These are phyloP conservation scores for Neomorphus geoffroyi DNA, from an alignment of 2,797 vertebrate species.

Conservation along the genomic window DNA sequence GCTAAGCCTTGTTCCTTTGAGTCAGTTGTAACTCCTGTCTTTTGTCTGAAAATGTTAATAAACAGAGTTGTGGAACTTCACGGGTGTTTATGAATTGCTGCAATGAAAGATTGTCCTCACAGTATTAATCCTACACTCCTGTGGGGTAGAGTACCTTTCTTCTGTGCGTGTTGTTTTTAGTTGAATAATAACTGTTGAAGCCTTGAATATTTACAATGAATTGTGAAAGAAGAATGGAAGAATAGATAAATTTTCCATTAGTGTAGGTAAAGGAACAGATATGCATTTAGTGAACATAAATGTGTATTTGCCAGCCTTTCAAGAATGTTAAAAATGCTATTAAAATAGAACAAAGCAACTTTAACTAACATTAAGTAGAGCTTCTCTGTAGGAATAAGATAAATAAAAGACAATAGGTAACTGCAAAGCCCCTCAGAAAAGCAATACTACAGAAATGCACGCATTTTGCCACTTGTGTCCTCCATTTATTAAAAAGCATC, in stretches of 20 bases:
- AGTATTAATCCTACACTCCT: not conserved
- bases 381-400: not conserved
- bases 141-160: not conserved
- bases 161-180: not conserved
- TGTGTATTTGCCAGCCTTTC: not conserved
- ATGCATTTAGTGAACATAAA: not conserved
- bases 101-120: not conserved
- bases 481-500: not conserved
- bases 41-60: slow-evolving; percentile 25
- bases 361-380: not conserved
- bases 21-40: not conserved
- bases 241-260: slow-evolving; percentile 15
- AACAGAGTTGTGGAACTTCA: not conserved
- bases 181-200: not conserved
- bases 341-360: slow-evolving; percentile 33
- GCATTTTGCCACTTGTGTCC: not conserved
- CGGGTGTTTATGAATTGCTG: not conserved
- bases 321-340: not conserved
- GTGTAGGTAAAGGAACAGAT: not conserved
- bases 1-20: not conserved
- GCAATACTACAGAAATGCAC: not conserved
- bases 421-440: not conserved
- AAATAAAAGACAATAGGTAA: not conserved
- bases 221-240: not conserved
- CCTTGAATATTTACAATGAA: not conserved